Evolutionary conservation across 2,113 vertebrate genomes (phyloP), one percentile per base, ranked within the genome.

Genomic region (Amphiprion ocellaris): DNA sequence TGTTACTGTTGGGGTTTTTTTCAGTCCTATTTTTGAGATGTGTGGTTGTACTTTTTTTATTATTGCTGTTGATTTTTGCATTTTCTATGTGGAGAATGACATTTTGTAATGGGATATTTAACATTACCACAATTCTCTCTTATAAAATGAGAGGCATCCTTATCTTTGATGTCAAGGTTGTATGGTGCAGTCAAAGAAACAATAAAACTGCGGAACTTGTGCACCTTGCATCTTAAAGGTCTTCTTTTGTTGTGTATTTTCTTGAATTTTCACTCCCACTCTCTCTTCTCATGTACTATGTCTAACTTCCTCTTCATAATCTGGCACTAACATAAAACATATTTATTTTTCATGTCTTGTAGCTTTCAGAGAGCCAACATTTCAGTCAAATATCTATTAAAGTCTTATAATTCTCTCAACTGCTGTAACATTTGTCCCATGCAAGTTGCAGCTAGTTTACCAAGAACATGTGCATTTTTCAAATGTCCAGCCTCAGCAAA

Each of bases 151-250:
- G 46, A 55, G 44, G 62, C 47, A 10, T 74, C 58, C 68, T 62
- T 53, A 55, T 89, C 10, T 73, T 78, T 81, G 59, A 77, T 74
- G 71, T 84, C 76, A 71, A 65, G 62, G 44, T 83, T 86, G 61
- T 87, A 64, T 47, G 79, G 69, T 77, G 77, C 83, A 87, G 81
- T 92, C 83, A 83, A 89, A 88, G 82, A 84, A 79, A 84, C 69
- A 94, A 93, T 93, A 92, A 92, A 94, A 86, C 66, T 61, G 74
- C 82, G 44, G 74, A 69, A 86, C 64, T 74, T 79, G 53, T 52
- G 39, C 39, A 74, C 1, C 6, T 50, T 58, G 44, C 50, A 46
- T 81, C 21, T 62, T 21, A 5, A 56, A 56, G 21, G n/a, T 47
- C 19, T 9, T 30, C 4, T 58, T 56, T 39, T 63, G 7, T 74